phyloP scores from a whole-genome alignment of 2,113 vertebrate genomes.

The Polypterus bichir region DNA sequence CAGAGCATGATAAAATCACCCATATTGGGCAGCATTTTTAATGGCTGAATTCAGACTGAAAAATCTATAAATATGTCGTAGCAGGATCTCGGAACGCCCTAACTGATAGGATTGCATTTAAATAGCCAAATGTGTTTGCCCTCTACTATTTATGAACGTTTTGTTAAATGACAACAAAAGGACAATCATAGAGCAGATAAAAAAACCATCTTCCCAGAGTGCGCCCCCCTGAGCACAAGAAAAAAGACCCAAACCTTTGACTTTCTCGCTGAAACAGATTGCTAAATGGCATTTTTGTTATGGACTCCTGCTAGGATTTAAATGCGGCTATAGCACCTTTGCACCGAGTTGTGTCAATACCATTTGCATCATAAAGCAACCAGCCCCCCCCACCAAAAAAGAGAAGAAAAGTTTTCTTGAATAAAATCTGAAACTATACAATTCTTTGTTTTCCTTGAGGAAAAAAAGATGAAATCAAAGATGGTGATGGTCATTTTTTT shows the following conservation, averaged over 20 bases:
- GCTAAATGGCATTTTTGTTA: slow-evolving; percentile 62
- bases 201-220: slow-evolving; percentile 33
- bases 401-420: slow-evolving; percentile 36
- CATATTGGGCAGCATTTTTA: too few relatives aligned
- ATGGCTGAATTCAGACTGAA: too few relatives aligned
- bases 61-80: too few relatives aligned
- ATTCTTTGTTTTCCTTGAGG: slow-evolving; percentile 61
- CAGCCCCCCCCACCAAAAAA: neutral
- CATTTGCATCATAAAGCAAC: slow-evolving; percentile 62
- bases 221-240: slow-evolving; percentile 21
- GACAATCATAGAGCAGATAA: slow-evolving; percentile 42
- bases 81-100: too few relatives aligned
- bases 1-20: too few relatives aligned
- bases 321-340: slow-evolving; percentile 60
- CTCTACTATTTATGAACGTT: too few relatives aligned
- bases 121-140: too few relatives aligned
- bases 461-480: slow-evolving; percentile 74
- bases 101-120: too few relatives aligned
- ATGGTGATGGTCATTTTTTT: slow-evolving; percentile 75
- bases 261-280: slow-evolving; percentile 65
- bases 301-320: slow-evolving; percentile 66
- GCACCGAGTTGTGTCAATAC: slow-evolving; percentile 65
- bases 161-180: slow-evolving; percentile 17
- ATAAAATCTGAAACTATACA: slow-evolving; percentile 66
- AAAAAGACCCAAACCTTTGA: slow-evolving; percentile 55